Conservation (phyloP, 2,797 vertebrate genomes). For the Decapterus maruadsi region DNA sequence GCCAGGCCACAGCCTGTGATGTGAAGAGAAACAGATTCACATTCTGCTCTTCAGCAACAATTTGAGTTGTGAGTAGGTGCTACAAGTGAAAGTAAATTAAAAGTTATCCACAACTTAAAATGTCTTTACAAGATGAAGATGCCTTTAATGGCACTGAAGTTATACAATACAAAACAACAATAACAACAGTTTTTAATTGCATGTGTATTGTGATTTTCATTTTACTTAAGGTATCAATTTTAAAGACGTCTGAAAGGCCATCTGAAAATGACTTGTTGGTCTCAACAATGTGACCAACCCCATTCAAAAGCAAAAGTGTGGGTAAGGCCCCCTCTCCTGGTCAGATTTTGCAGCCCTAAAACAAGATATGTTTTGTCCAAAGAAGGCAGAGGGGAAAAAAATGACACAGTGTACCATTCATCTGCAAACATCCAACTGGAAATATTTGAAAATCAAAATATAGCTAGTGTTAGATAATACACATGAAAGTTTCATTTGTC, state of each 20-base stretch:
- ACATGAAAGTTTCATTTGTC: neutral
- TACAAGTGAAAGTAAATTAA: neutral
- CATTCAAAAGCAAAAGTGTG: slow-evolving; percentile 42
- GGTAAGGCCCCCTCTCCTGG: slow-evolving; percentile 74
- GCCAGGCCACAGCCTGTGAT: neutral
- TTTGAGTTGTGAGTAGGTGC: neutral
- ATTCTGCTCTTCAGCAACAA: slow-evolving; percentile 9
- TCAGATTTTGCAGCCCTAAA: slow-evolving; percentile 17
- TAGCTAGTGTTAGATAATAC: neutral
- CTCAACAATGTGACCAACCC: neutral
- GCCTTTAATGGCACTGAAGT: neutral
- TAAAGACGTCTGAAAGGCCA: neutral
- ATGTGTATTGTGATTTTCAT: neutral
- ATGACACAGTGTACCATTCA: slow-evolving; percentile 10
- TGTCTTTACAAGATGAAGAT: neutral
- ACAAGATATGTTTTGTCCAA: slow-evolving; percentile 32
- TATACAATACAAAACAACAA: neutral
- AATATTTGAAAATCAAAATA: slow-evolving; percentile 1
- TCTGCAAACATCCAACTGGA: neutral
- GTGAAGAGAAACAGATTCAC: slow-evolving; percentile 19
- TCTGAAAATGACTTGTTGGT: neutral
- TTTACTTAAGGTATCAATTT: neutral
- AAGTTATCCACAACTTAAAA: neutral
- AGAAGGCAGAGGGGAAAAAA: neutral
- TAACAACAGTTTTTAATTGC: neutral